Evolutionary conservation across 2,113 vertebrate genomes (phyloP), one percentile per base, ranked within the genome.

Genomic region (Daboia siamensis): DNA sequence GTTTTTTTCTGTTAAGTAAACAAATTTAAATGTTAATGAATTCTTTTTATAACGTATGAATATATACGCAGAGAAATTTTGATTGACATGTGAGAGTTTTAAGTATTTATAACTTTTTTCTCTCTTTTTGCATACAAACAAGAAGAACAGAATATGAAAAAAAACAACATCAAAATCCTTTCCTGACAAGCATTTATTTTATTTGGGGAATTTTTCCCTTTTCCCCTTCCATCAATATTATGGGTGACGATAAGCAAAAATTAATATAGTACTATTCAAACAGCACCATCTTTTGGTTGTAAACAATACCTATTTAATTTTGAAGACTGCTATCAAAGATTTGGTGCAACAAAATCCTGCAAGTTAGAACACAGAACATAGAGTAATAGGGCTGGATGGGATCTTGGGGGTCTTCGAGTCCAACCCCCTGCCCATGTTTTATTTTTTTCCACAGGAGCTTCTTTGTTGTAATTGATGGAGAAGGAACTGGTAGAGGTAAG

Each of bases 281-380:
- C 80, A 97, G 97, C 95, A 96, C 98, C 97, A 96, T 93, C 97
- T 97, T 88, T 94, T 89, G 97, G 95, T 29, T 91, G 4, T 51
- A 0, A 0, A 46, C 9, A 85, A 80, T 80, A 11, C 3, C 44
- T 12, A 90, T 93, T 88, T 1, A 89, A 44, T 74, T 86, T 44
- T 17, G n/a, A 89, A 33, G 74, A 3, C 9, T 12, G 20, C 3
- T 7, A 44, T 80, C 26, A 44, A 39, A 39, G 39, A n/a, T 74
- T 89, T 54, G 23, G 51, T 33, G 39, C n/a, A 84, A 23, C 23
- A 10, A 86, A 86, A 86, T 86, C 69, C 2, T 20, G 17, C 52
- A 26, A 9, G 26, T 84, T 12, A n/a, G 64, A n/a, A 15, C 12
- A 69, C 29, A n/a, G 61, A 64, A n/a, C 26, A 64, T n/a, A 64